Evolutionary conservation across 2,888 invertebrate genomes (phyloP), one percentile per base, ranked within the genome.

Genomic region (Drosophila setosimentum): DNA sequence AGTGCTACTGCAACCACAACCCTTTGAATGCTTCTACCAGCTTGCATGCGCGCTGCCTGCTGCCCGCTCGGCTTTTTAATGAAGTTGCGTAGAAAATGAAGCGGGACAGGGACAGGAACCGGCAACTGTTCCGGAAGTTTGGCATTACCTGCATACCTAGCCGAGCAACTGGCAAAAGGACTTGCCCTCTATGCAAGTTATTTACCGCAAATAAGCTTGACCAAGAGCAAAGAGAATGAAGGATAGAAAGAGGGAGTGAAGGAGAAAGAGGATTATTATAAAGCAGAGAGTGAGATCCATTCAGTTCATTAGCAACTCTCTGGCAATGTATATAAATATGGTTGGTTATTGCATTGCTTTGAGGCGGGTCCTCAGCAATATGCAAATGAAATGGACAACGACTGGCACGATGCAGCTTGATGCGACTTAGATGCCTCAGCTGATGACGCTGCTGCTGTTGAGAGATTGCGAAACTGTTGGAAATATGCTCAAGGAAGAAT

Each of bases 281-380:
- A 4, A 24, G 33, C 13, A 57, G 33, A 32, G 54, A 51, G 53
- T 63, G 58, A 27, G 63, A 51, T 51, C 65, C 72, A 72, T 79
- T 73, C 65, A 79, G 85, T 85, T 85, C 85, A 87, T 85, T 87
- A 85, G 77, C 73, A 73, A 61, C 54, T 65, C 70, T 80, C 68
- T 40, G 62, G 75, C 66, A 53, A 40, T 63, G 61, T 73, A 50
- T 62, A 63, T 64, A 42, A 66, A 66, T 68, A 57, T 66, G 57
- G 55, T 66, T 50, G 50, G 27, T 30, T 35, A 68, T 24, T 55
- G 18, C 59, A 35, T 35, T 59, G 48, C 66, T 33, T 29, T n/a
- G 24, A n/a, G n/a, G 7, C 16, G 37, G 18, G 11, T 32, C 18
- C 16, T 30, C 49, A 33, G 33, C 21, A 49, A 66, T 50, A 74